Conservation (phyloP, 2,113 vertebrate genomes). For the Limanda limanda region DNA sequence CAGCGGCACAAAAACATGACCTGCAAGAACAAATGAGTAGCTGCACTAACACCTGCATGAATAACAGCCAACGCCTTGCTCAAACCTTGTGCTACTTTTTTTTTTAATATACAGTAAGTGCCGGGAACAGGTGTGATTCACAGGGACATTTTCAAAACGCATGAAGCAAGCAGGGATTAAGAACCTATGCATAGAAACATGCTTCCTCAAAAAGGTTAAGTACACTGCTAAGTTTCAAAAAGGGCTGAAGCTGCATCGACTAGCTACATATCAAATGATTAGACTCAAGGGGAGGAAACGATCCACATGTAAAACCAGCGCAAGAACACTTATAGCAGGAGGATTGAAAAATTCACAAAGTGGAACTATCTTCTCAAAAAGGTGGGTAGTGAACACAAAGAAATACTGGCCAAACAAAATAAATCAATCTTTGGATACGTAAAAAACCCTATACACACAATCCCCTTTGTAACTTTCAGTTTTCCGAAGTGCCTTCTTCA, state of each 20-base stretch:
- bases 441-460: slow-evolving; percentile 83
- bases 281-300: slow-evolving; percentile 72
- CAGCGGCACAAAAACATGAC: slow-evolving; percentile 53
- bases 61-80: slow-evolving; percentile 51
- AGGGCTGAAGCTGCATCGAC: slow-evolving; percentile 67
- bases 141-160: slow-evolving; percentile 59
- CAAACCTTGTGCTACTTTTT: slow-evolving; percentile 58
- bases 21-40: slow-evolving; percentile 46
- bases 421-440: slow-evolving; percentile 92
- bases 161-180: slow-evolving; percentile 65
- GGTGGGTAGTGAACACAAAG: slow-evolving; percentile 79
- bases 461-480: slow-evolving; percentile 79
- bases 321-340: slow-evolving; percentile 84
- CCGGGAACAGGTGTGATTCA: slow-evolving; percentile 59
- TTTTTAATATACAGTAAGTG: slow-evolving; percentile 61
- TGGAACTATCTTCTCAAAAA: slow-evolving; percentile 70
- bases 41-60: slow-evolving; percentile 56
- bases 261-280: slow-evolving; percentile 83
- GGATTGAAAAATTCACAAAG: slow-evolving; percentile 80
- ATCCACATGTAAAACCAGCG: slow-evolving; percentile 85
- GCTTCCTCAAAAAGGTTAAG: slow-evolving; percentile 69
- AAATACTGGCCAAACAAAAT: slow-evolving; percentile 78
- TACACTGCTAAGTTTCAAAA: slow-evolving; percentile 62
- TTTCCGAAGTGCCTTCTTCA: slow-evolving; percentile 84
- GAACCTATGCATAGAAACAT: slow-evolving; percentile 76